Base-by-base conservation (phyloP, 2,888 invertebrate genomes). In the Polymixis flavicincta region DNA sequence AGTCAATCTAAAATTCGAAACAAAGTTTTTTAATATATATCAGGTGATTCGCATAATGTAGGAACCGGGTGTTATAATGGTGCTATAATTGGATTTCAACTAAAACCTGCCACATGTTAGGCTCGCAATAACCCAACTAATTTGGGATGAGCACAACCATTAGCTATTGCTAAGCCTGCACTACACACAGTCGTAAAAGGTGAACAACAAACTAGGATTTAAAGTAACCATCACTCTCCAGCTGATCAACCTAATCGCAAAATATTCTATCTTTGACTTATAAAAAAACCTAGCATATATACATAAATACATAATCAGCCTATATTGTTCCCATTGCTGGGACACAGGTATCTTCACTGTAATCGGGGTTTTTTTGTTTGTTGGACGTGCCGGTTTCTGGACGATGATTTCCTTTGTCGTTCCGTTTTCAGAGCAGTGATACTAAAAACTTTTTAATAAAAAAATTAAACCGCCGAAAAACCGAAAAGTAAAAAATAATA, bases 121-220 rank as follows among this genome's bases (percentile, higher is more conserved):
- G 81, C 78, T 82, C 78, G 88, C 87, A 89, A 89, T 90, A 91
- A 88, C 89, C 84, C 85, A 79, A 90, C 90, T 90, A 92, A 92
- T 91, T 92, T 88, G 88, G 86, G 89, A 89, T 86, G 89, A 91
- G 87, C 80, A 86, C 72, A 88, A 72, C 89, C 88, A 91, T 92
- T 92, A 91, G 87, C 70, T 32, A 71, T 84, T 73, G 59, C 78
- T 83, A 71, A 75, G 68, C 60, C 68, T 14, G 2, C 2, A 54
- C 70, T 75, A 80, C 77, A 80, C n/a, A 83, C 75, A 25, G 67
- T 11, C 32, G 1, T 32, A 0, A 69, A 52, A 60, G 13, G 0
- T 55, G 19, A 50, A 14, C 11, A 50, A 59, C 52, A 17, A 60
- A 55, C n/a, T 32, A 32, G 11, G 32, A 32, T 22, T 32, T 0